Percentiles rank a stretch among this genome's conserved stretches.
Conservation (phyloP, 2,797 vertebrate species). For the Picus viridis region DNA sequence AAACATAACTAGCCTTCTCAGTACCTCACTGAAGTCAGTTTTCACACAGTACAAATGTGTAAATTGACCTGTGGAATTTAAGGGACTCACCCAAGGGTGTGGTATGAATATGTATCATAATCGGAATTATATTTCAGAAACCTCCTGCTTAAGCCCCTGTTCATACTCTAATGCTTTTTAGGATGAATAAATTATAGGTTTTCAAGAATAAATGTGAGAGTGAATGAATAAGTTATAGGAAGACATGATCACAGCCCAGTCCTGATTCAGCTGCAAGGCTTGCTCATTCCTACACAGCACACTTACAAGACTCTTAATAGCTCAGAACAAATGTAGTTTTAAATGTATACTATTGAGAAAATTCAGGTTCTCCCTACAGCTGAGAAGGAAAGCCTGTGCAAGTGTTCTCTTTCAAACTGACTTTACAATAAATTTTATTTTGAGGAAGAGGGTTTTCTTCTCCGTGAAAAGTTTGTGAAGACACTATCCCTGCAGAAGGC, state of each 20-base stretch:
- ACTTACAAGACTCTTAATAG: background rate
- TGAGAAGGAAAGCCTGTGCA: background rate
- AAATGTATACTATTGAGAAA: background rate
- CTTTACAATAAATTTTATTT: background rate
- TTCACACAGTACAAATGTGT: background rate
- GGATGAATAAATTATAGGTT: constrained; percentile 44
- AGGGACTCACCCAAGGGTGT: background rate
- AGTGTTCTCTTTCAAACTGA: background rate
- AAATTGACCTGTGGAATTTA: background rate
- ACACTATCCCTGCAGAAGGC: background rate
- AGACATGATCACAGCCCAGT: background rate
- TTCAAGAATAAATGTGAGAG: constrained; percentile 23
- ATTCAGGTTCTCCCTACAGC: background rate
- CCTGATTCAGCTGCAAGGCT: background rate
- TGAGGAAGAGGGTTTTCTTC: background rate
- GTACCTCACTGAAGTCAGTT: background rate
- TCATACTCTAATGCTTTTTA: constrained; percentile 13
- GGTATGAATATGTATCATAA: background rate
- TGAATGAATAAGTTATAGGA: constrained; percentile 33
- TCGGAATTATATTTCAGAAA: background rate
- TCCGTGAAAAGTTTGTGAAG: background rate
- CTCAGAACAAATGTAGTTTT: background rate
- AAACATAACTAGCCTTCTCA: background rate
- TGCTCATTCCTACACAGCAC: background rate
- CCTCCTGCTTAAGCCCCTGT: background rate